phyloP scores from a whole-genome alignment of 1,140 invertebrate genomes.

The Drosophila pachea region DNA sequence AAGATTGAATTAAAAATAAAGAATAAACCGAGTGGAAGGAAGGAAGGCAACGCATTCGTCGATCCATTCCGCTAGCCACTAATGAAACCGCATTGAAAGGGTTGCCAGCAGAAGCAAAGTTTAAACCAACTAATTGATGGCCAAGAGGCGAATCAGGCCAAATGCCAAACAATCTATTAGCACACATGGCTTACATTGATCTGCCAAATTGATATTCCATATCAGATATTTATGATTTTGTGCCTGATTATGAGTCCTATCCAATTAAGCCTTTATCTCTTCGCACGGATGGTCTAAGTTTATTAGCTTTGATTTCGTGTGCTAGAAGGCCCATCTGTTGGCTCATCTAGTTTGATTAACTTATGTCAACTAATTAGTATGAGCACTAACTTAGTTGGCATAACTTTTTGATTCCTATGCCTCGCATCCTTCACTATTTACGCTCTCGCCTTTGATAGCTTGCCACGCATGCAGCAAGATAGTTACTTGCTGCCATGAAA shows the following conservation, averaged over 20 bases:
- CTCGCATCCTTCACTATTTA: not conserved
- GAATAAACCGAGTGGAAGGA: not conserved
- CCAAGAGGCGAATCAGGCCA: conserved; percentile 18
- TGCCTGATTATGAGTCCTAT: no score
- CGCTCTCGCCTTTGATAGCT: not conserved
- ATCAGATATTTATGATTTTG: no score
- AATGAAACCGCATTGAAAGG: conserved; percentile 69
- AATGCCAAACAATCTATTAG: conserved; percentile 5
- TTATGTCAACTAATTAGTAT: conserved; percentile 15
- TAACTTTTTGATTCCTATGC: conserved; percentile 3
- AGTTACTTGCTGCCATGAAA: conserved; percentile 1
- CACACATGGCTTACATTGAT: not conserved
- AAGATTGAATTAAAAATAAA: conserved; percentile 11
- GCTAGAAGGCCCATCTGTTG: not conserved
- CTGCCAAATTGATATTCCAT: no score
- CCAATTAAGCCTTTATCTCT: no score
- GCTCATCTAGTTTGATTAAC: not conserved
- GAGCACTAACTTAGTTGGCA: conserved; percentile 4
- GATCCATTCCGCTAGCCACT: conserved; percentile 64
- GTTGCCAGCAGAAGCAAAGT: conserved; percentile 30
- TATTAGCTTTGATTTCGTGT: not conserved
- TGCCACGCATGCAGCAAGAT: not conserved
- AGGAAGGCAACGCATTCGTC: conserved; percentile 12
- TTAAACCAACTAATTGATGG: conserved; percentile 39
- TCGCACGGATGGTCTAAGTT: no score